Evolutionary conservation across 1,140 invertebrate species (phyloP).

Genomic region (Leucophenga varia): DNA sequence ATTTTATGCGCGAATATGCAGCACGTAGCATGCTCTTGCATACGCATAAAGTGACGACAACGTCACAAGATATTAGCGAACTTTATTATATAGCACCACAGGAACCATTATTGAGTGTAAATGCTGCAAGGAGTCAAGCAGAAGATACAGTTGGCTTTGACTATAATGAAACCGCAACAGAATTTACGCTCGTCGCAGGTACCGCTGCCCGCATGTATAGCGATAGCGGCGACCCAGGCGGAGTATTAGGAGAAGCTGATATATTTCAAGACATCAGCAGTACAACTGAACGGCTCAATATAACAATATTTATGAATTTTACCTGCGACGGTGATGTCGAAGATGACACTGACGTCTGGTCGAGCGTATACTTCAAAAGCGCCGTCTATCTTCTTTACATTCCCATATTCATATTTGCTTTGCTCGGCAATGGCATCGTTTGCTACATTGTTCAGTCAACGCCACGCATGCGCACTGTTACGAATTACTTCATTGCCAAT

Average conservation of each 20-base stretch:
- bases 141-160: too few relatives aligned
- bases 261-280: too few relatives aligned
- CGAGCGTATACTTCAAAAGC: conserved; percentile 62
- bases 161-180: too few relatives aligned
- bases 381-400: conserved; percentile 74
- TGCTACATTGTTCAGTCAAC: conserved; percentile 78
- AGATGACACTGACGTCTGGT: conserved; percentile 35
- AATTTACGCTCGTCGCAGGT: too few relatives aligned
- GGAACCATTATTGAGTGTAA: too few relatives aligned
- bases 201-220: too few relatives aligned
- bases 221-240: too few relatives aligned
- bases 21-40: conserved; percentile 23
- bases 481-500: conserved; percentile 86
- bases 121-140: conserved; percentile 25
- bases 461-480: conserved; percentile 81
- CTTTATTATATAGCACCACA: conserved; percentile 37
- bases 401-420: conserved; percentile 70
- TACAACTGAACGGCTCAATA: conserved; percentile 25
- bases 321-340: conserved; percentile 24
- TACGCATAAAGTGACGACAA: neutral
- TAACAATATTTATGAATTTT: conserved; percentile 36
- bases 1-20: conserved; percentile 32
- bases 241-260: too few relatives aligned
- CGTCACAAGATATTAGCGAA: too few relatives aligned
- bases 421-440: conserved; percentile 78